These are phyloP conservation scores for Periophthalmodon schlosseri DNA, from an alignment of 2,113 vertebrate species.

Conservation along the genomic window DNA sequence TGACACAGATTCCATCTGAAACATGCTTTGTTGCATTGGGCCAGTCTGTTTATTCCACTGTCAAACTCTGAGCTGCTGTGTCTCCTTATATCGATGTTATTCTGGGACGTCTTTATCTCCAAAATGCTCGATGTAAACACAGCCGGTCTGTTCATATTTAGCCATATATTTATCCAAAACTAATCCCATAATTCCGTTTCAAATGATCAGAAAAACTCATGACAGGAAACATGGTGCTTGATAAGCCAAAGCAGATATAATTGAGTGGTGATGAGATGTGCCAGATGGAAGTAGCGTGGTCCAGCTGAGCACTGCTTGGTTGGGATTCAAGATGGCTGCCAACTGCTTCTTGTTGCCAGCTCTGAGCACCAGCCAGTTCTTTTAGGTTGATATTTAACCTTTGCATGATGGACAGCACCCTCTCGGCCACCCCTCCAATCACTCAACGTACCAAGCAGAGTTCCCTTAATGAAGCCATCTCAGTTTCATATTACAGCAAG, in stretches of 20 bases:
- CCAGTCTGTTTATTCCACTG: neutral
- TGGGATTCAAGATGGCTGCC: conserved; percentile 55
- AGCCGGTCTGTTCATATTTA: neutral
- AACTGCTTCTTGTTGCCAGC: conserved; percentile 9
- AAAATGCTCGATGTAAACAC: conserved; percentile 1
- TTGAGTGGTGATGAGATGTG: conserved; percentile 46
- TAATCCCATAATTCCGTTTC: neutral
- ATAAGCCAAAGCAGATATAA: conserved; percentile 30
- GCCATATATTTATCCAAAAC: neutral
- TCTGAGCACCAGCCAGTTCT: conserved; percentile 20
- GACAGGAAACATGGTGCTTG: neutral
- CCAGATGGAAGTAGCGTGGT: conserved; percentile 60
- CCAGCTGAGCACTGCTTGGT: conserved; percentile 58
- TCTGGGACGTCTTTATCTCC: neutral
- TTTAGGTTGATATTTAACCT: neutral
- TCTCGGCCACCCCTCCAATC: conserved; percentile 5
- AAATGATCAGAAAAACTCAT: neutral
- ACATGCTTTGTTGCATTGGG: neutral
- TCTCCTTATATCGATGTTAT: neutral
- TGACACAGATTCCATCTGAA: neutral
- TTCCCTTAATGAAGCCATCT: conserved; percentile 39
- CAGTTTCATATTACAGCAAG: conserved; percentile 19
- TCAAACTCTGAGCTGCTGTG: neutral
- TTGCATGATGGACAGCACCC: neutral
- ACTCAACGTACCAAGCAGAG: conserved; percentile 3